phyloP scores from a whole-genome alignment of 2,113 vertebrate genomes.

The Setophaga petechia region DNA sequence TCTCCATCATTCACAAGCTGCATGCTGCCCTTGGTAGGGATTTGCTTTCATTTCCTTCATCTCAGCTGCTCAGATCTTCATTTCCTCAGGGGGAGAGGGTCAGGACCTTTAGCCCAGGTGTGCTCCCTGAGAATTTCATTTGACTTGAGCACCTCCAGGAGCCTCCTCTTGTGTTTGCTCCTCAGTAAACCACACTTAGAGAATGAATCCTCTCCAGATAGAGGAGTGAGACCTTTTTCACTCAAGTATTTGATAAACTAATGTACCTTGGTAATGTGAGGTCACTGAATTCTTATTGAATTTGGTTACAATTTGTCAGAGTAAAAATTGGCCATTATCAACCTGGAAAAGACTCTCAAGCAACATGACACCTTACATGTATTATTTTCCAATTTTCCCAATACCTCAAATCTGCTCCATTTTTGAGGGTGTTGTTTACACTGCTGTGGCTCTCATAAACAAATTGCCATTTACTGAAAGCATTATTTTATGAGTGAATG shows the following conservation, averaged over 20 bases:
- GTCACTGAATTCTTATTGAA: neutral
- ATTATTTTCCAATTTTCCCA: constrained; percentile 17
- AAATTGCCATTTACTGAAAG: constrained; percentile 27
- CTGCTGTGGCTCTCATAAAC: neutral
- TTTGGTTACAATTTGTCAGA: constrained; percentile 7
- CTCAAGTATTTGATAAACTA: constrained; percentile 25
- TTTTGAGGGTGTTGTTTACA: neutral
- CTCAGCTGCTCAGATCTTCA: neutral
- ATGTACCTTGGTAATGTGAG: neutral
- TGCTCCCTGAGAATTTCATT: neutral
- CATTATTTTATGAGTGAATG: constrained; percentile 22
- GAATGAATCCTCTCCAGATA: constrained; percentile 22
- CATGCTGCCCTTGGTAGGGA: neutral
- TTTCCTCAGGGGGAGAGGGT: neutral
- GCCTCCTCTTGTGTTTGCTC: constrained; percentile 8
- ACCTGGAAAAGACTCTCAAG: neutral
- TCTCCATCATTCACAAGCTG: neutral
- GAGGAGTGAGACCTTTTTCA: neutral
- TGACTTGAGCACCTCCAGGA: constrained; percentile 17
- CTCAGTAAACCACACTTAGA: neutral
- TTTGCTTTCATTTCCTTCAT: neutral
- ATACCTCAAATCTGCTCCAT: neutral
- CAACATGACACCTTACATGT: neutral
- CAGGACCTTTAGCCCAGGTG: neutral
- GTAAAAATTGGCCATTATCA: neutral